Evolutionary conservation across 1,140 invertebrate genomes (phyloP).

Genomic region (Theocolax elegans): DNA sequence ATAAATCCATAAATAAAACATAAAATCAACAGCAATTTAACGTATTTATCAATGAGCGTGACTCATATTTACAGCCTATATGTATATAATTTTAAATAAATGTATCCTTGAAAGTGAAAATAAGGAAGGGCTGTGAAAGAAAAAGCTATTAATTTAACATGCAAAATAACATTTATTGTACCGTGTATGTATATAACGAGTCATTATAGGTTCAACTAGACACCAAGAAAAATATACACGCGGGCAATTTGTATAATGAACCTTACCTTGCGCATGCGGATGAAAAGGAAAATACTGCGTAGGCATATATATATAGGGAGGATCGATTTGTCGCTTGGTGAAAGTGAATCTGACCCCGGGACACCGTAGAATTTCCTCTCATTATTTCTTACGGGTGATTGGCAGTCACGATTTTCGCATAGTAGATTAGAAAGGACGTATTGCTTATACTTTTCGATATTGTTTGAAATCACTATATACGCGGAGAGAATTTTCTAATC

Average conservation of each 20-base stretch:
- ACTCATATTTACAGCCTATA: no score
- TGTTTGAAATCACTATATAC: background rate
- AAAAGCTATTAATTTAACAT: no score
- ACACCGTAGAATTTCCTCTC: background rate
- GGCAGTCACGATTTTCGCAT: slow-evolving; percentile 14
- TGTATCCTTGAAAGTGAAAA: slow-evolving; percentile 28
- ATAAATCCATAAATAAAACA: no score
- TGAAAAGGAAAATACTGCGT: background rate
- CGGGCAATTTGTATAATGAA: background rate
- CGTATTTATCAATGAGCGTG: no score
- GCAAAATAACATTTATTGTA: no score
- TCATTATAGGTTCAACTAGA: no score
- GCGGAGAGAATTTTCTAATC: no score
- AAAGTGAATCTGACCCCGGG: slow-evolving; percentile 17
- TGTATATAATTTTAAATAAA: no score
- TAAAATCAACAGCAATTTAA: no score
- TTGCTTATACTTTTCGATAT: background rate
- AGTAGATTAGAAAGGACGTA: slow-evolving; percentile 17
- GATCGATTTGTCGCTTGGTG: slow-evolving; percentile 35
- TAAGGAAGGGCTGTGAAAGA: slow-evolving; percentile 8
- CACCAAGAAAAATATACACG: background rate
- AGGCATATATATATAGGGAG: background rate
- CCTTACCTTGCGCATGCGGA: no score
- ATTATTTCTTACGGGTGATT: background rate
- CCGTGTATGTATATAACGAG: no score